A percentile compares a stretch with the other conserved stretches of the same genome.
Conservation (phyloP, 2,888 invertebrate genomes). For the Ichneumoninae sp. region DNA sequence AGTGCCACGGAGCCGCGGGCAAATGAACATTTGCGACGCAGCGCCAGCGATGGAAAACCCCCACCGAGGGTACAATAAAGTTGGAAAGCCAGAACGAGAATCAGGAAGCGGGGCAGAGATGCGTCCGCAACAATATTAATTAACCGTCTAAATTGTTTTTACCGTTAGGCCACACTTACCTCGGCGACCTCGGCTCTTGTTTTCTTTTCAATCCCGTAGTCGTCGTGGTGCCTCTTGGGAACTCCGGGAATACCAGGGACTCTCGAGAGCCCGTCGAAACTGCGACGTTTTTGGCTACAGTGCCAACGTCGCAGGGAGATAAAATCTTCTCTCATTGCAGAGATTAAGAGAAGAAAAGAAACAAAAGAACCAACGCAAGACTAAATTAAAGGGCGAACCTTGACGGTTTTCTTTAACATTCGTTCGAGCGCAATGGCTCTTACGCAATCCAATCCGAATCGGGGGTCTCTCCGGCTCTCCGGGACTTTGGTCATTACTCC, state of each 20-base stretch:
- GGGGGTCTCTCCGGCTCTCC: background rate
- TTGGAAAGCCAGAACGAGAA: slow-evolving; percentile 15
- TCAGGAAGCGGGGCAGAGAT: background rate
- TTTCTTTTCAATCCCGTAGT: slow-evolving; percentile 6
- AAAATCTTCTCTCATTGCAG: background rate
- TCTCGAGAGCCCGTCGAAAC: slow-evolving; percentile 20
- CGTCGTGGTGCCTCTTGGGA: slow-evolving; percentile 3
- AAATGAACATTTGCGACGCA: slow-evolving; percentile 18
- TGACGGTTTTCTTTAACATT: slow-evolving; percentile 43
- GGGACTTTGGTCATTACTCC: slow-evolving; percentile 15
- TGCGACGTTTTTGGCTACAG: slow-evolving; percentile 50
- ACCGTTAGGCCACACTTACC: background rate
- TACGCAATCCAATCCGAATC: background rate
- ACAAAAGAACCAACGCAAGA: background rate
- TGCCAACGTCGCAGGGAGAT: slow-evolving; percentile 44
- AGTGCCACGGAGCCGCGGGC: slow-evolving; percentile 28
- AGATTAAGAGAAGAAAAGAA: background rate
- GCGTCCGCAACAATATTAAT: slow-evolving; percentile 40
- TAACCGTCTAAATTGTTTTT: slow-evolving; percentile 46
- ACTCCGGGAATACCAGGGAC: slow-evolving; percentile 25
- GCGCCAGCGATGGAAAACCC: background rate
- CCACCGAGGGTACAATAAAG: slow-evolving; percentile 17
- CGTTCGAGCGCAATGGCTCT: slow-evolving; percentile 14
- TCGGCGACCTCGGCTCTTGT: background rate
- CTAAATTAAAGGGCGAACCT: slow-evolving; percentile 9